Base-by-base conservation (phyloP, 2,888 invertebrate species). In the Agrochola lychnidis region DNA sequence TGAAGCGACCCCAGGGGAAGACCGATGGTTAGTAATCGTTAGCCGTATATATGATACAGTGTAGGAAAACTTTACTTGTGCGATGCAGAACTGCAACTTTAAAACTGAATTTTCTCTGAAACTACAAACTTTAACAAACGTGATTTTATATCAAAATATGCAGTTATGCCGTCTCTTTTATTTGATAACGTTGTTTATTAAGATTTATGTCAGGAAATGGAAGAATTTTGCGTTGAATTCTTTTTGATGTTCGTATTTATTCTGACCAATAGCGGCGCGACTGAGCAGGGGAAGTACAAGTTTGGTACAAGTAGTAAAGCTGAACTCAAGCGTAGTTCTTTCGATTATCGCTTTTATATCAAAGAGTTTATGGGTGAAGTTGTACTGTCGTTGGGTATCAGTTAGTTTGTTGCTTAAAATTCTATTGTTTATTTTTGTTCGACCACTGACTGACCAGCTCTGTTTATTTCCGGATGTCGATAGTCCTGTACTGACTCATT, bases 1-100 rank as follows among this genome's bases (percentile, higher is more conserved):
- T 77, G 85, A 83, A 83, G 82, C 62, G 73, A 83, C 84, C 83
- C 84, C 84, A 84, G 85, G 85, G 83, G 85, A 83, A 84, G 81
- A 81, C 77, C 83, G 25, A 72, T 4, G 1, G 71, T 53, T 40
- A 48, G 1, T n/a, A 53, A 42, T 53, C 62, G 69, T 22, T 10
- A 4, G 36, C 25, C 48, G 53, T 72, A 67, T 70, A 36, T 57
- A 77, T 59, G 2, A 48, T 36, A 48, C 56, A 22, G 1, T 16
- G 45, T 40, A 40, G 12, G 69, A 69, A 74, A 81, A 83, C 70
- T 84, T 84, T 3, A 12, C 68, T 81, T 69, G 81, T 85, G 83
- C 77, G 85, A 84, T 81, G 71, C 22, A 83, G 85, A 1, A 66
- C 48, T 56, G n/a, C 12, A 19, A 40, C 6, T 40, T 56, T 56